Evolutionary conservation across 2,113 vertebrate species (phyloP).

Genomic region (Orycteropus afer): DNA sequence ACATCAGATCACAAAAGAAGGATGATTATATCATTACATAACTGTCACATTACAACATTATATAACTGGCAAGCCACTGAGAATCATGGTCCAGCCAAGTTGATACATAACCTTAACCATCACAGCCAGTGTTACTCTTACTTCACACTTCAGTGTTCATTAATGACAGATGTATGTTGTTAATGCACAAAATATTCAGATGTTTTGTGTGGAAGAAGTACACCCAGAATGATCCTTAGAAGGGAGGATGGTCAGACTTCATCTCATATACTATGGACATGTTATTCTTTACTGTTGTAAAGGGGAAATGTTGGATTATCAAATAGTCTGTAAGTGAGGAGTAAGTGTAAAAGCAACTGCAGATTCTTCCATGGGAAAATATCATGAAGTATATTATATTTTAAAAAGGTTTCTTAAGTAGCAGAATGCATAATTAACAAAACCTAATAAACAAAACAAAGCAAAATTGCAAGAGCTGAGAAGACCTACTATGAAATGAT

Average conservation of each 20-base stretch:
- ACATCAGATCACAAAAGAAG: not conserved
- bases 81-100: not conserved
- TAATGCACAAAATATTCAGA: not conserved
- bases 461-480: slow-evolving; percentile 7
- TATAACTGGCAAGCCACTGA: not conserved
- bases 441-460: slow-evolving; percentile 2
- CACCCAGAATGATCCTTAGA: too few species aligned
- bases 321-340: not conserved
- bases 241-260: too few species aligned
- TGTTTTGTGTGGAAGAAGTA: too few species aligned
- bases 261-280: too few species aligned
- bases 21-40: not conserved
- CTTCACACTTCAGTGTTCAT: not conserved
- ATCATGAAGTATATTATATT: slow-evolving; percentile 51
- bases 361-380: slow-evolving; percentile 33
- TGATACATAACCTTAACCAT: not conserved
- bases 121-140: not conserved
- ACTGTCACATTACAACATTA: not conserved
- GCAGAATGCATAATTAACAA: slow-evolving; percentile 51
- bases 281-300: not conserved
- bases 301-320: not conserved
- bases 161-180: not conserved
- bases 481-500: slow-evolving; percentile 52
- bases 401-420: slow-evolving; percentile 59
- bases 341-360: slow-evolving; percentile 24